Evolutionary conservation across 1,140 invertebrate genomes (phyloP).

Genomic region (Spodoptera frugiperda): DNA sequence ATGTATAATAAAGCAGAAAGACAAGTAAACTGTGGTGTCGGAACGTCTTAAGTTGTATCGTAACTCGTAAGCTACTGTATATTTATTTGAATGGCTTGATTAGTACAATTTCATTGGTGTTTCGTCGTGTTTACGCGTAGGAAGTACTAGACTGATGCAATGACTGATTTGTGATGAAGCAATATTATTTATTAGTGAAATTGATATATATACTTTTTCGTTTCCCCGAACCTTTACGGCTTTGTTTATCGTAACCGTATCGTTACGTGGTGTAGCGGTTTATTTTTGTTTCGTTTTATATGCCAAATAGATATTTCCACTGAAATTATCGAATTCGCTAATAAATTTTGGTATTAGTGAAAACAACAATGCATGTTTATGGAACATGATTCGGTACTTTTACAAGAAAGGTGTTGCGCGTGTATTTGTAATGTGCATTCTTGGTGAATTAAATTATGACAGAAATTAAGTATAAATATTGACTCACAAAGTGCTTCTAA

Average conservation of each 20-base stretch:
- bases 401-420: neutral
- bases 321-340: neutral
- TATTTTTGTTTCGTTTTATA: neutral
- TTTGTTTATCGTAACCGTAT: slow-evolving; percentile 11
- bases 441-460: slow-evolving; percentile 4
- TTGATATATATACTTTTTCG: slow-evolving; percentile 48
- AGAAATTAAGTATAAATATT: slow-evolving; percentile 21
- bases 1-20: slow-evolving; percentile 4
- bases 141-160: slow-evolving; percentile 78
- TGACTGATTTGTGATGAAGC: slow-evolving; percentile 83
- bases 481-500: slow-evolving; percentile 33
- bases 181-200: slow-evolving; percentile 84
- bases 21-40: slow-evolving; percentile 39
- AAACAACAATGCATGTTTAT: slow-evolving; percentile 1
- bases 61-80: slow-evolving; percentile 40
- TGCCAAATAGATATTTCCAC: slow-evolving; percentile 31
- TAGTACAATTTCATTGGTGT: slow-evolving; percentile 55
- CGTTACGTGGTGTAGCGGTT: neutral
- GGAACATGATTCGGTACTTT: neutral
- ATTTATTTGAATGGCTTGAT: slow-evolving; percentile 44
- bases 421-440: neutral
- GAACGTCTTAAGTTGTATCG: slow-evolving; percentile 12
- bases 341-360: slow-evolving; percentile 18
- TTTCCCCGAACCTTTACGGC: slow-evolving; percentile 35
- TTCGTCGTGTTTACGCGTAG: slow-evolving; percentile 54